Evolutionary conservation across 2,113 vertebrate species (phyloP), one percentile per base, ranked within the genome.

Genomic region (Haplotaxodon microlepis): DNA sequence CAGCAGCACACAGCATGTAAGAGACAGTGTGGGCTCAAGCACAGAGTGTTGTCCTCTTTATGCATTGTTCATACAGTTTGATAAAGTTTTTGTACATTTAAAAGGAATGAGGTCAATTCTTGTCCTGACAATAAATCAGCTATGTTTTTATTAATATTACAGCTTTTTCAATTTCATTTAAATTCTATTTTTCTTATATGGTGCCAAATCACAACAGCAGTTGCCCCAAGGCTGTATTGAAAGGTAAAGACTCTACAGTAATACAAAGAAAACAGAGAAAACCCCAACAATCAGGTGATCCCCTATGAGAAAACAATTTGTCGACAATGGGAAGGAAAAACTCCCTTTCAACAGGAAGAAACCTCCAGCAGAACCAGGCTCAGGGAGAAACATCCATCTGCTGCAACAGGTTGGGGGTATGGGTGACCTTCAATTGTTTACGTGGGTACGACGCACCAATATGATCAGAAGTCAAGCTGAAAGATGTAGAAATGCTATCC

Each of bases 261-360:
- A 66, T 38, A n/a, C 17, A 36, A n/a, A 66, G 1, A 66, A 66
- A 66, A 66, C 61, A 38, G 61, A n/a, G 61, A 66, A 66, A 66
- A 66, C 6, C 61, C 61, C 61, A 66, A 38, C 61, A 66, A 66
- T 38, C 34, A 66, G 1, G 7, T n/a, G 17, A 66, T n/a, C 31
- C 61, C 31, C 31, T 66, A 12, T 38, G 31, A 66, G 61, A 36
- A 66, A 66, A 36, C 17, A 8, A 12, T 38, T 66, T 66, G 6
- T 34, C 4, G 17, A 66, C 34, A 66, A 10, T 38, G 31, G 4
- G 17, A 66, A 66, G 31, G 34, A 3, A 66, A 66, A 66, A 12
- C 61, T 66, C 34, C 61, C 34, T 66, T 66, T 66, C 19, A 66
- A n/a, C 31, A 66, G 61, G 61, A 66, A n/a, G 34, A 66, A 66